Evolutionary conservation across 2,888 invertebrate genomes (phyloP), one percentile per base, ranked within the genome.

Genomic region (Erynnis tages): DNA sequence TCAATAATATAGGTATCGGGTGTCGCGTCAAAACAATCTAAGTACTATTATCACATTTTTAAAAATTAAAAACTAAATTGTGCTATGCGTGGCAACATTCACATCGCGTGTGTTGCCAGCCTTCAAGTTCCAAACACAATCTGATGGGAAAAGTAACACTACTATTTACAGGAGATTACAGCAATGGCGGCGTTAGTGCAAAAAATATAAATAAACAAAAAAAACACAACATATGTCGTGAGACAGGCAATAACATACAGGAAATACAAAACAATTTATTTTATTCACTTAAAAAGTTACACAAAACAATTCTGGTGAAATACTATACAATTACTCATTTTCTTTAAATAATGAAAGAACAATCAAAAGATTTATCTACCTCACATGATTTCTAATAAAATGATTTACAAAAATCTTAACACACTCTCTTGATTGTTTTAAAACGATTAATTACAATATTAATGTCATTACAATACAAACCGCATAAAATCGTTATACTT

Each of bases 161-260:
- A 80, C 73, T 76, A 74, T 71, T 67, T 67, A 76, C 57, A 68
- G 67, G 69, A 75, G 69, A 74, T 76, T 76, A 72, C 73, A 65
- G 62, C 59, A 63, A 63, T 62, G 54, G 54, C 45, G 50, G 49
- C 14, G 56, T 57, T 53, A 52, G 53, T 54, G 54, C 48, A 40
- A 54, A 46, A 40, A 37, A 29, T 34, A 34, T 17, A 38, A n/a
- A 45, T 19, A 19, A 23, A 37, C n/a, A 62, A 61, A 7, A 67
- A 59, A 68, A 81, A 83, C 76, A 85, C 80, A 84, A 89, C 88
- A 89, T 82, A 89, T 89, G 88, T 82, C 85, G 88, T 89, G 88
- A 89, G 88, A 88, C 88, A 81, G 78, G 67, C 67, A 75, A 73
- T 62, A 80, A 69, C 76, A 19, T 65, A 63, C 54, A 62, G 55